These are phyloP conservation scores for Smittia sp. DNA, from an alignment of 2,888 invertebrate species.

Conservation along the genomic window DNA sequence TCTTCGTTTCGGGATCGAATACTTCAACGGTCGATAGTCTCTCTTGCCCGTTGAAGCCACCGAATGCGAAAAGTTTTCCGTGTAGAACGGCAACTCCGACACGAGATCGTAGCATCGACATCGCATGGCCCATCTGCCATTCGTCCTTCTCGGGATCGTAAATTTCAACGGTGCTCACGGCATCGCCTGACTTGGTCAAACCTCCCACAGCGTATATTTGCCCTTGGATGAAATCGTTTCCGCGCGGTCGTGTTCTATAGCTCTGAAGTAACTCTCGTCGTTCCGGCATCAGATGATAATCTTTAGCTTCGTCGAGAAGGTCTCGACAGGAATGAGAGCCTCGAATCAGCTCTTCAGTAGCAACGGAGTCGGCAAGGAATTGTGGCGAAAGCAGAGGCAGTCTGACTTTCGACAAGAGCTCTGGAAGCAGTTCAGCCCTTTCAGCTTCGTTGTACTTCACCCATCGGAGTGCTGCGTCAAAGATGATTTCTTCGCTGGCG, in stretches of 20 bases:
- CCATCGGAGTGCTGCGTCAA: slow-evolving; percentile 82
- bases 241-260: slow-evolving; percentile 71
- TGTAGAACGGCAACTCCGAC: slow-evolving; percentile 82
- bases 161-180: slow-evolving; percentile 79
- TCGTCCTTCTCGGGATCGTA: slow-evolving; percentile 68
- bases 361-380: slow-evolving; percentile 76
- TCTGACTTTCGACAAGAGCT: slow-evolving; percentile 71
- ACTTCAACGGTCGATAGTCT: slow-evolving; percentile 80
- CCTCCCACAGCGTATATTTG: slow-evolving; percentile 86
- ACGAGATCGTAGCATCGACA: slow-evolving; percentile 78
- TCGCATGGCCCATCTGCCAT: slow-evolving; percentile 76
- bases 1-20: slow-evolving; percentile 68
- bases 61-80: slow-evolving; percentile 75
- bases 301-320: slow-evolving; percentile 81
- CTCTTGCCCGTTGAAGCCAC: slow-evolving; percentile 82
- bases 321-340: slow-evolving; percentile 79
- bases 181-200: slow-evolving; percentile 77
- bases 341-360: slow-evolving; percentile 73
- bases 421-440: slow-evolving; percentile 62
- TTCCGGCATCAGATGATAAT: slow-evolving; percentile 85
- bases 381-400: slow-evolving; percentile 78
- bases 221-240: slow-evolving; percentile 70
- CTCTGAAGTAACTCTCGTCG: slow-evolving; percentile 72
- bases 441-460: slow-evolving; percentile 62
- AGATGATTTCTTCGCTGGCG: slow-evolving; percentile 74